Percentiles rank a stretch among this genome's conserved stretches.
Conservation (phyloP, 2,113 vertebrate genomes). For the Colossoma macropomum region DNA sequence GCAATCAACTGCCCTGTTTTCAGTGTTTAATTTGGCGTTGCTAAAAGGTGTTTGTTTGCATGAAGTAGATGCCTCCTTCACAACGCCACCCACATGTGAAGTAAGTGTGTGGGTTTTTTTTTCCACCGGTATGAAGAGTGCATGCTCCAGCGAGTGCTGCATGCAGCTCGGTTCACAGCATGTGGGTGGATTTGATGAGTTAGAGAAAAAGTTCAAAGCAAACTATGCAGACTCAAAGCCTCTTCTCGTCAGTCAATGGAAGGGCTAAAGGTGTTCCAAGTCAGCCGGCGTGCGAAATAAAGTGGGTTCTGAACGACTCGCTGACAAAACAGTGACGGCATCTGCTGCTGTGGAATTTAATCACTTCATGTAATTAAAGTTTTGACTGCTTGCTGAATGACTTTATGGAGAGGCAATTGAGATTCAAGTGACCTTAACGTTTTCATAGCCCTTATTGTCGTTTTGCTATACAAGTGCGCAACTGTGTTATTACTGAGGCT, state of each 20-base stretch:
- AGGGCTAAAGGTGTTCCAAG: conserved; percentile 4
- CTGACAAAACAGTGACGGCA: not conserved
- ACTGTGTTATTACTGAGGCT: too few relatives aligned
- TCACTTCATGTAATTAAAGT: too few relatives aligned
- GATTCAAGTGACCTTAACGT: too few relatives aligned
- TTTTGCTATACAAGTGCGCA: too few relatives aligned
- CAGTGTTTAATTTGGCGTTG: conserved; percentile 22
- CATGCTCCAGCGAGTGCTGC: conserved; percentile 28
- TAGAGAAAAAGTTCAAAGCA: conserved; percentile 44
- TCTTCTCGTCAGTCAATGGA: conserved; percentile 49
- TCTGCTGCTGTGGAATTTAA: not conserved
- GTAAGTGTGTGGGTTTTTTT: conserved; percentile 40
- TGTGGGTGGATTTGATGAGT: conserved; percentile 51
- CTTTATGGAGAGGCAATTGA: too few relatives aligned
- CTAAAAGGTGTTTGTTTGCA: conserved; percentile 50
- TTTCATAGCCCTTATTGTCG: too few relatives aligned
- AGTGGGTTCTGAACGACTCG: not conserved
- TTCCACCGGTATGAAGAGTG: conserved; percentile 35
- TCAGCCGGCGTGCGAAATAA: not conserved
- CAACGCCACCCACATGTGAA: conserved; percentile 56
- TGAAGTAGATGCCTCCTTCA: conserved; percentile 40
- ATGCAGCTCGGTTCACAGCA: conserved; percentile 29
- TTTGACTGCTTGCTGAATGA: too few relatives aligned
- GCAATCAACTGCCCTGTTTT: conserved; percentile 27
- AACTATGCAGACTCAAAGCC: conserved; percentile 53